These are phyloP conservation scores for Papilio gigon DNA, from an alignment of 2,888 invertebrate species.

Conservation along the genomic window DNA sequence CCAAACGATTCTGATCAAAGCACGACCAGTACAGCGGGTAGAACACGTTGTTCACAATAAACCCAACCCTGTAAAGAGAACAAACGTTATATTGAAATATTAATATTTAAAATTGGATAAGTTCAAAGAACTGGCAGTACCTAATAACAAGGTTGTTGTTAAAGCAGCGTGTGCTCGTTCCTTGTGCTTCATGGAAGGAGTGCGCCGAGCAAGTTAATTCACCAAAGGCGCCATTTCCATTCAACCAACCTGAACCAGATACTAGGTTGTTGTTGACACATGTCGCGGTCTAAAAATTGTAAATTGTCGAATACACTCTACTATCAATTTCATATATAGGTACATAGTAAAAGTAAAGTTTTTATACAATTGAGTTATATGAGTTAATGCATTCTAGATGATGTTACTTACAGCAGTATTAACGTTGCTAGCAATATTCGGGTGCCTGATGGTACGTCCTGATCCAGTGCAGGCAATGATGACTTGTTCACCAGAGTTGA, in stretches of 20 bases:
- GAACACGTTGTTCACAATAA: constrained; percentile 70
- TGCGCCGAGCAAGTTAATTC: constrained; percentile 67
- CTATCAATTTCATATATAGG: background rate
- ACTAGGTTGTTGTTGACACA: constrained; percentile 61
- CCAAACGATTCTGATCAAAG: constrained; percentile 73
- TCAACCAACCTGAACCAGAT: constrained; percentile 63
- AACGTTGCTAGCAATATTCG: constrained; percentile 53
- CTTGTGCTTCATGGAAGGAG: constrained; percentile 63
- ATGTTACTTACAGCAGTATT: constrained; percentile 55
- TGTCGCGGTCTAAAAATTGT: constrained; percentile 57
- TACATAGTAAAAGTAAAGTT: too few species aligned
- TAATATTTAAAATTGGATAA: background rate
- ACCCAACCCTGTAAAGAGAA: constrained; percentile 72
- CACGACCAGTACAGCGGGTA: constrained; percentile 77
- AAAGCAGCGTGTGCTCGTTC: constrained; percentile 66
- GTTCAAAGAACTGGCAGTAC: constrained; percentile 46
- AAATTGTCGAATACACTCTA: background rate
- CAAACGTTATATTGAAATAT: background rate
- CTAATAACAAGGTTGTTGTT: constrained; percentile 67
- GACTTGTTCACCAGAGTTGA: constrained; percentile 60
- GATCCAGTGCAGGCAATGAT: constrained; percentile 60
- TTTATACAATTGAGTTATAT: too few species aligned
- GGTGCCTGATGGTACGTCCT: constrained; percentile 58
- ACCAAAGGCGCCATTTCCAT: constrained; percentile 62
- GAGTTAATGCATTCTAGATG: background rate